A percentile compares a stretch with the other conserved stretches of the same genome.
These are phyloP conservation scores for Fulmarus glacialis DNA, from an alignment of 2,113 vertebrate species.

Conservation along the genomic window DNA sequence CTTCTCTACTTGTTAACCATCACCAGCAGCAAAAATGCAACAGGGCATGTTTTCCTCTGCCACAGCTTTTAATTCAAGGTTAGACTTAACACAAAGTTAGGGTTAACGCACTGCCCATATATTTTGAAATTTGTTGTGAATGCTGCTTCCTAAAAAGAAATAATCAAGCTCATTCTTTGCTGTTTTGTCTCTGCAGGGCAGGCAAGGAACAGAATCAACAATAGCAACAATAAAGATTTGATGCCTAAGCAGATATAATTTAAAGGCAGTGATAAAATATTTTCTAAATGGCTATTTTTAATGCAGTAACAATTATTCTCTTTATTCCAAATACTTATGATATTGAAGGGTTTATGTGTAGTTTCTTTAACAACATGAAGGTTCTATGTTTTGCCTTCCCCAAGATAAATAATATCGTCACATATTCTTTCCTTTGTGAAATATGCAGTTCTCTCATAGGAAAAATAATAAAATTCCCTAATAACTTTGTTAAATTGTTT, in stretches of 20 bases:
- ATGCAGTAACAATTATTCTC: neutral
- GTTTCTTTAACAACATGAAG: neutral
- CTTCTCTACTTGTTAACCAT: neutral
- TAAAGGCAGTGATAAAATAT: neutral
- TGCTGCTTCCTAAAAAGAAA: neutral
- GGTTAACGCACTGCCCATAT: neutral
- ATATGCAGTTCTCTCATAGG: neutral
- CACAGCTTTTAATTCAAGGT: neutral
- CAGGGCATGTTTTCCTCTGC: neutral
- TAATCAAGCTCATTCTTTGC: neutral
- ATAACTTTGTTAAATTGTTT: constrained; percentile 34
- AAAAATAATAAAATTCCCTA: constrained; percentile 22
- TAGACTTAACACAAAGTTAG: neutral
- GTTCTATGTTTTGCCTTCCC: neutral
- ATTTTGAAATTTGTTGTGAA: neutral
- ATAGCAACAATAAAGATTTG: neutral
- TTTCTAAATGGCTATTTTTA: neutral
- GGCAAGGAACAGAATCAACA: neutral
- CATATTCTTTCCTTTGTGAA: neutral
- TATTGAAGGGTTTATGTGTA: neutral
- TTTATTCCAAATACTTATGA: neutral
- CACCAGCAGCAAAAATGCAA: neutral
- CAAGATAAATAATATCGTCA: neutral
- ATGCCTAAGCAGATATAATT: neutral
- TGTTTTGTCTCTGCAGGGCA: neutral